Evolutionary conservation across 2,888 invertebrate species (phyloP).

Genomic region (Strigamia transsilvanica): DNA sequence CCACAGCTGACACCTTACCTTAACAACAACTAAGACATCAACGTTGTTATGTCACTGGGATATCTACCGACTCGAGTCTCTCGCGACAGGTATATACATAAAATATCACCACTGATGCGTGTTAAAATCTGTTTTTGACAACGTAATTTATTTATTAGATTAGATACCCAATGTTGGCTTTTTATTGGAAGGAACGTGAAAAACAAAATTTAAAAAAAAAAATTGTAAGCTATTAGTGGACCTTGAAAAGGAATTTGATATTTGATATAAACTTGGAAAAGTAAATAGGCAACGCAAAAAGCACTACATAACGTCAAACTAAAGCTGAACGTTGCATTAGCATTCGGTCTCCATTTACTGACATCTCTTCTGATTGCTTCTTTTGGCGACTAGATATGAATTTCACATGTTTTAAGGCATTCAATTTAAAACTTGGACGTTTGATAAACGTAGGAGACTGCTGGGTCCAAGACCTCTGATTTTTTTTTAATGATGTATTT

Average conservation of each 20-base stretch:
- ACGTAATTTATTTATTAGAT: slow-evolving; percentile 16
- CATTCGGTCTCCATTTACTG: neutral
- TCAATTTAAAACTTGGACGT: neutral
- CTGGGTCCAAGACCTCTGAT: too few relatives aligned
- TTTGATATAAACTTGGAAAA: neutral
- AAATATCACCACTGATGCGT: slow-evolving; percentile 40
- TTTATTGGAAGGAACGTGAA: neutral
- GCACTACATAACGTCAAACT: neutral
- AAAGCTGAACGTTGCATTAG: neutral
- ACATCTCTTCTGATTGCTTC: neutral
- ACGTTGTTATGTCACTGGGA: slow-evolving; percentile 38
- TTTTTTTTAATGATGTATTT: too few relatives aligned
- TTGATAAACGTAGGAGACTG: too few relatives aligned
- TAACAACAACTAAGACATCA: slow-evolving; percentile 48
- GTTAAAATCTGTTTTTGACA: slow-evolving; percentile 44
- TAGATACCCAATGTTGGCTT: neutral
- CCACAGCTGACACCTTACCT: slow-evolving; percentile 45
- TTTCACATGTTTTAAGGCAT: neutral
- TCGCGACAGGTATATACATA: slow-evolving; percentile 42
- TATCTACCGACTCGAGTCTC: slow-evolving; percentile 32
- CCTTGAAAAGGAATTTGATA: neutral
- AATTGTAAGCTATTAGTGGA: neutral
- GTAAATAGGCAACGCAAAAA: neutral
- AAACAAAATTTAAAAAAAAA: neutral
- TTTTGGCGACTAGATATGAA: neutral